Conservation (phyloP, 1,140 invertebrate genomes). For the Achroia grisella region DNA sequence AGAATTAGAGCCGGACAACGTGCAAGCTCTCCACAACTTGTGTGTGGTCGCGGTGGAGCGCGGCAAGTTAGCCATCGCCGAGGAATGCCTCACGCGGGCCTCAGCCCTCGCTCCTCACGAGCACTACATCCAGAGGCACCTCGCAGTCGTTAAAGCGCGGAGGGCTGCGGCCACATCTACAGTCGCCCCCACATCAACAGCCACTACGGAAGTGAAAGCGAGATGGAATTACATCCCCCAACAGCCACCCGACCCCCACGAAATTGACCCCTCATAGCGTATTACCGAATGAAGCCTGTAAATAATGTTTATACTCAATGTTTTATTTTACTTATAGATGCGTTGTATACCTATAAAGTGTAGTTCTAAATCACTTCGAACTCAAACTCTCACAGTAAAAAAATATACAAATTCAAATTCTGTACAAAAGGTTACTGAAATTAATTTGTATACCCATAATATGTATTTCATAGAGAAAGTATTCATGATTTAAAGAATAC, state of each 20-base stretch:
- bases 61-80: conserved; percentile 86
- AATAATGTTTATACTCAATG: conserved; percentile 4
- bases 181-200: conserved; percentile 3
- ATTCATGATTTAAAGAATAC: too few relatives aligned
- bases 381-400: too few relatives aligned
- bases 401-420: too few relatives aligned
- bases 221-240: conserved; percentile 67
- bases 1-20: conserved; percentile 90
- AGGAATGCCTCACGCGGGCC: conserved; percentile 87
- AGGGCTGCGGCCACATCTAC: conserved; percentile 50
- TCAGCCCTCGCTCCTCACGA: conserved; percentile 88
- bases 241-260: conserved; percentile 60
- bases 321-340: too few relatives aligned
- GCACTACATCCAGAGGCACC: conserved; percentile 92
- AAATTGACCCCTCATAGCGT: conserved; percentile 50
- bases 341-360: too few relatives aligned
- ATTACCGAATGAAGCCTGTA: conserved; percentile 9
- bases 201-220: conserved; percentile 39
- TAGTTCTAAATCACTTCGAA: background rate
- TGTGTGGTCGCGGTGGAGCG: conserved; percentile 96
- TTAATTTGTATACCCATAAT: too few relatives aligned
- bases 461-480: too few relatives aligned
- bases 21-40: conserved; percentile 95
- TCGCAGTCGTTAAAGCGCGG: conserved; percentile 88
- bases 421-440: too few relatives aligned